Percentiles rank a stretch among this genome's conserved stretches.
These are phyloP conservation scores for Pogonomyrmex barbatus DNA, from an alignment of 1,140 invertebrate genomes.

Conservation along the genomic window DNA sequence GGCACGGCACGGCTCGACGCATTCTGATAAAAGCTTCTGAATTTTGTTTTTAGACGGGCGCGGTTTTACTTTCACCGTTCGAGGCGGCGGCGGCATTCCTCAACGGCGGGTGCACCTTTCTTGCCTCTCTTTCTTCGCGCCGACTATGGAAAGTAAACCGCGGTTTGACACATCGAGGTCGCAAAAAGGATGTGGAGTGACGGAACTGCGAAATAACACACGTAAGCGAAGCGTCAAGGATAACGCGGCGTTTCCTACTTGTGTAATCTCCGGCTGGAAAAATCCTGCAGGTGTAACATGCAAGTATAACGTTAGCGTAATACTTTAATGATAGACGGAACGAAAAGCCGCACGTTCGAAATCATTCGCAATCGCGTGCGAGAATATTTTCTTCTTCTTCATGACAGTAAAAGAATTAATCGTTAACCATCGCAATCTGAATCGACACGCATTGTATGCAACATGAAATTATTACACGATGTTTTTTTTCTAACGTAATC, in stretches of 20 bases:
- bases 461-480: slow-evolving; percentile 8
- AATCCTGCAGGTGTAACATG: slow-evolving; percentile 3
- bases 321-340: slow-evolving; percentile 33
- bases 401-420: background rate
- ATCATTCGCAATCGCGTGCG: slow-evolving; percentile 10
- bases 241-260: slow-evolving; percentile 41
- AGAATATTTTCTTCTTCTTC: slow-evolving; percentile 33
- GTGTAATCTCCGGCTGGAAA: slow-evolving; percentile 28
- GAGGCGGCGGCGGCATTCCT: slow-evolving; percentile 7
- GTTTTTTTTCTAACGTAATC: background rate
- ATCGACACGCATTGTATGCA: background rate
- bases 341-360: slow-evolving; percentile 4
- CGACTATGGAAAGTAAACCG: slow-evolving; percentile 49
- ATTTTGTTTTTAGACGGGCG: slow-evolving; percentile 21
- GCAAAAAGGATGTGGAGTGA: slow-evolving; percentile 43
- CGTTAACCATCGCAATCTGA: background rate
- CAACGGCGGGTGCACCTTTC: slow-evolving; percentile 9
- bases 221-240: slow-evolving; percentile 47
- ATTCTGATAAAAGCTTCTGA: slow-evolving; percentile 41
- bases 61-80: slow-evolving; percentile 71
- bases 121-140: background rate
- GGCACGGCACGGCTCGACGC: background rate
- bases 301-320: background rate
- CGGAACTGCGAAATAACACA: slow-evolving; percentile 30
- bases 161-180: slow-evolving; percentile 39